Percentiles rank a stretch among this genome's conserved stretches.
Conservation (phyloP, 2,888 invertebrate genomes). For the Boloria euphrosyne region DNA sequence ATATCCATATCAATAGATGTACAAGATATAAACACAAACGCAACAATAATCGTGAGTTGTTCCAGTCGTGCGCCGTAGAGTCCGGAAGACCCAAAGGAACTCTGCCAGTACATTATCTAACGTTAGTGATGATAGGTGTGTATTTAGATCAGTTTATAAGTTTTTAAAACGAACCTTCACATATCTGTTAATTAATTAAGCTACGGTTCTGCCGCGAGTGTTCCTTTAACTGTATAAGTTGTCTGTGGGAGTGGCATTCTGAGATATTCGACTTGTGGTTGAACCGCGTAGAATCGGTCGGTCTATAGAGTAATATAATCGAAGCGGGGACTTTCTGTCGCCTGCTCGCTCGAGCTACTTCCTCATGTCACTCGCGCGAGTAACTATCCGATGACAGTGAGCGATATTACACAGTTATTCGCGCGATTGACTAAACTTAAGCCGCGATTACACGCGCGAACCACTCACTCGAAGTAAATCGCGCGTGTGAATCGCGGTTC, state of each 20-base stretch:
- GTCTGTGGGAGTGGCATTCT: constrained; percentile 29
- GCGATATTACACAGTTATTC: constrained; percentile 3
- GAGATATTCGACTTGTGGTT: constrained; percentile 36
- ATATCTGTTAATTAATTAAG: constrained; percentile 40
- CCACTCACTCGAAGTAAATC: constrained; percentile 14
- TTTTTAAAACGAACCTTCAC: constrained; percentile 35
- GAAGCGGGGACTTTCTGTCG: constrained; percentile 22
- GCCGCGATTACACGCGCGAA: constrained; percentile 14
- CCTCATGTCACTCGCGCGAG: constrained; percentile 20
- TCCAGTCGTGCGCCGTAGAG: constrained; percentile 13
- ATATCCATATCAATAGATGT: constrained; percentile 12
- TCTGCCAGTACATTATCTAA: constrained; percentile 14
- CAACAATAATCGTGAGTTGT: constrained; percentile 7
- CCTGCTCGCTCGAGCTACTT: constrained; percentile 24
- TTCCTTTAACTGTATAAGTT: constrained; percentile 38
- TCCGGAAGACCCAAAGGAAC: constrained; percentile 10
- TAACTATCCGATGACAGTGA: not conserved
- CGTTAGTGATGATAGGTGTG: constrained; percentile 29
- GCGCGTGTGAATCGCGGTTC: constrained; percentile 25
- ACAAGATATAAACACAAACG: constrained; percentile 8
- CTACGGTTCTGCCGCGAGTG: constrained; percentile 39
- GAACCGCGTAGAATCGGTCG: constrained; percentile 35
- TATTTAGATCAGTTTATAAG: constrained; percentile 31
- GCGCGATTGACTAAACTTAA: constrained; percentile 19
- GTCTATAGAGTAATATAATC: constrained; percentile 25